Percentiles rank a stretch among this genome's conserved stretches.
phyloP scores from a whole-genome alignment of 2,113 vertebrate genomes.

The Varanus komodoensis region DNA sequence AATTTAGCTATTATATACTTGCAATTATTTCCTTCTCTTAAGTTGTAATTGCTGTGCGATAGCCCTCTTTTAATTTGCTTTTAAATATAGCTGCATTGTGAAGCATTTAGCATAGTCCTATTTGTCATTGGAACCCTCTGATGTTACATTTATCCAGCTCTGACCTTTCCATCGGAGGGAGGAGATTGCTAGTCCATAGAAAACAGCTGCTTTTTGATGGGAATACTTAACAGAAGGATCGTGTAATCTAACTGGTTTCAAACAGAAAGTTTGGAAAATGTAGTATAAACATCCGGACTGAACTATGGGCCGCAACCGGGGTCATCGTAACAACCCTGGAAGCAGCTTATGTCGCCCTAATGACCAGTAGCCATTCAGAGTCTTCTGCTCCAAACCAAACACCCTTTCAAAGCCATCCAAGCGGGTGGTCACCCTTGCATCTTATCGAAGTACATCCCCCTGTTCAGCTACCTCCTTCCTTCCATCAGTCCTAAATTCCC shows the following conservation, averaged over 20 bases:
- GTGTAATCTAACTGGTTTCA: background rate
- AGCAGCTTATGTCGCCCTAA: too few species aligned
- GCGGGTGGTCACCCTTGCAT: too few species aligned
- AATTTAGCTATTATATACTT: conserved; percentile 40
- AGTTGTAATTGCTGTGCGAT: conserved; percentile 31
- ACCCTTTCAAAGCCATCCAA: too few species aligned
- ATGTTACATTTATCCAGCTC: background rate
- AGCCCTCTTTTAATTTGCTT: conserved; percentile 42
- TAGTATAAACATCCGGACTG: too few species aligned
- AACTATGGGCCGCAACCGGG: too few species aligned
- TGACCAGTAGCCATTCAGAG: too few species aligned
- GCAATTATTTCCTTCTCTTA: conserved; percentile 45
- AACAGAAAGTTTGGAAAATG: background rate
- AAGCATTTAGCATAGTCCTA: background rate
- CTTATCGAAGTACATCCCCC: too few species aligned
- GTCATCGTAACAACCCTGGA: too few species aligned
- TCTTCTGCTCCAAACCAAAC: too few species aligned
- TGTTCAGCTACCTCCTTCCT: too few species aligned
- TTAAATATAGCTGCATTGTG: conserved; percentile 38
- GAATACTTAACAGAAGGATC: background rate
- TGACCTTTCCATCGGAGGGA: background rate
- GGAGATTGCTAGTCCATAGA: fast-evolving
- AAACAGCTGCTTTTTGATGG: background rate
- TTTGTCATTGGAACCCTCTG: conserved; percentile 21
- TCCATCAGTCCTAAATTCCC: too few species aligned